Evolutionary conservation across 2,797 vertebrate species (phyloP).

Genomic region (Sorex maritimensis): DNA sequence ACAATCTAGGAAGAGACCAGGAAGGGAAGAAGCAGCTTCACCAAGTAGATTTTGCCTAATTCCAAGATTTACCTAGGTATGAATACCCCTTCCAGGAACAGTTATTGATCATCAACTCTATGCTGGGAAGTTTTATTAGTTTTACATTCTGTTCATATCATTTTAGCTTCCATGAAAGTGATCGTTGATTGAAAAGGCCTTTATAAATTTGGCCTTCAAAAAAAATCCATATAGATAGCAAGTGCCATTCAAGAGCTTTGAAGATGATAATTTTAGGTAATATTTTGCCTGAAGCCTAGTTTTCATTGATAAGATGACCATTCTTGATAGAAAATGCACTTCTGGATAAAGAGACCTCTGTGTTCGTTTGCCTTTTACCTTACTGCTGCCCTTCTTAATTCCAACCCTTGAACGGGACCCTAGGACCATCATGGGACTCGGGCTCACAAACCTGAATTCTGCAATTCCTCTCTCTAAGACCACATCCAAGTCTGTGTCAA

Average conservation of each 20-base stretch:
- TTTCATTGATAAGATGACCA: not conserved
- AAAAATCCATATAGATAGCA: not conserved
- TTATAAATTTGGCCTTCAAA: conserved; percentile 10
- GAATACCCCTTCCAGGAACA: not conserved
- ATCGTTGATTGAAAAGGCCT: not conserved
- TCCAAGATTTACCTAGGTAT: not conserved
- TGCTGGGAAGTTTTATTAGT: not conserved
- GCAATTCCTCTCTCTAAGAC: not conserved
- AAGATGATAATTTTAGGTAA: not conserved
- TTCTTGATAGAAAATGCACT: not conserved
- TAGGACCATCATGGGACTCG: not conserved
- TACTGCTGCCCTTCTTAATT: not conserved
- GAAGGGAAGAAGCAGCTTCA: not conserved
- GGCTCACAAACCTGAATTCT: not conserved
- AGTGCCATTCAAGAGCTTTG: conserved; percentile 13
- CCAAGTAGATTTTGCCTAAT: not conserved
- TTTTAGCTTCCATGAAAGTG: not conserved
- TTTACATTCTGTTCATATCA: conserved; percentile 45
- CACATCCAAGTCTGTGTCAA: not conserved
- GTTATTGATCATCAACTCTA: not conserved
- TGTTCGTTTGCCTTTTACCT: not conserved
- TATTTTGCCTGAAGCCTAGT: not conserved
- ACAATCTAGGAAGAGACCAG: too few species aligned
- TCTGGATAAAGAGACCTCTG: not conserved
- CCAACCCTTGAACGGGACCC: not conserved